Percentiles rank a stretch among this genome's conserved stretches.
phyloP scores from a whole-genome alignment of 2,797 vertebrate species.

The Amphiprion clarkii region DNA sequence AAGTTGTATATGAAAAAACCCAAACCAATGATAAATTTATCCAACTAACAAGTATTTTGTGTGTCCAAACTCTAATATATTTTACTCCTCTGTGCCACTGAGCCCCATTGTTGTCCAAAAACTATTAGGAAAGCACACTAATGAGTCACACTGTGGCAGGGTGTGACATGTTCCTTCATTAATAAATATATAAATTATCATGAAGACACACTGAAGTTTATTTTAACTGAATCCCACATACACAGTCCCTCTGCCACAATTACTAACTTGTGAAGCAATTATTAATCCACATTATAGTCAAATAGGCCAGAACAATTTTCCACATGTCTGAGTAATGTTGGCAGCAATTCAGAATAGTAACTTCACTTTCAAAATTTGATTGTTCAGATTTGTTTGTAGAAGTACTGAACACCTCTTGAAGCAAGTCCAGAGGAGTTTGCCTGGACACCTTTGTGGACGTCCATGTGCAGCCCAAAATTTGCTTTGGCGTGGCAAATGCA shows the following conservation, averaged over 20 bases:
- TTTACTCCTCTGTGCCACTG: not conserved
- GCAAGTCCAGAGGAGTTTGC: too few relatives aligned
- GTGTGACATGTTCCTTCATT: too few relatives aligned
- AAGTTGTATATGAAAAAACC: not conserved
- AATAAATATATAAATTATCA: too few relatives aligned
- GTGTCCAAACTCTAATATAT: not conserved
- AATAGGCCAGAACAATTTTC: not conserved
- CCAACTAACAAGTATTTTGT: not conserved
- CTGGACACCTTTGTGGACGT: too few relatives aligned
- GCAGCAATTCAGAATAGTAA: too few relatives aligned
- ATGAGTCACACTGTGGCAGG: not conserved
- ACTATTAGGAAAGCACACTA: not conserved
- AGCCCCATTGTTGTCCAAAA: not conserved
- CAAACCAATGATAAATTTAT: not conserved
- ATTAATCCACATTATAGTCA: too few relatives aligned
- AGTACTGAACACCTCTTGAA: too few relatives aligned
- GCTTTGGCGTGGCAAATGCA: too few relatives aligned
- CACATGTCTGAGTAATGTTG: not conserved
- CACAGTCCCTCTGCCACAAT: not conserved
- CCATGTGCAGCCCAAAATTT: too few relatives aligned
- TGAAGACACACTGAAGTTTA: not conserved
- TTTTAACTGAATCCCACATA: not conserved
- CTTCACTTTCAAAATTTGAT: too few relatives aligned
- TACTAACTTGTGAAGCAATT: not conserved
- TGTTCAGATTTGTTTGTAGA: too few relatives aligned